Evolutionary conservation across 2,888 invertebrate species (phyloP).

Genomic region (Incurvaria masculella): DNA sequence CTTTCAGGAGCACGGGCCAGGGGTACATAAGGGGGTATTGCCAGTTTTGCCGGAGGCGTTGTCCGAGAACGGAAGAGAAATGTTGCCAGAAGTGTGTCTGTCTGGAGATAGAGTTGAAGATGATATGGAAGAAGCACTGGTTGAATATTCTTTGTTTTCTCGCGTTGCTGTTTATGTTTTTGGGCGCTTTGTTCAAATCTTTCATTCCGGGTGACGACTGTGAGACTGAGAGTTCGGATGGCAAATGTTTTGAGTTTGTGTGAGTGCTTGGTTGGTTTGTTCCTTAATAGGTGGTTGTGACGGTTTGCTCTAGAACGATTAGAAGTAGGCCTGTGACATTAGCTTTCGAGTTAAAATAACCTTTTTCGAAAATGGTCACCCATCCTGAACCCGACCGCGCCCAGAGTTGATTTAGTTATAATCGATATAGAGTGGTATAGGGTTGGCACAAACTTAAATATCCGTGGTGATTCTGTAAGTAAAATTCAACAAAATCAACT

Average conservation of each 20-base stretch:
- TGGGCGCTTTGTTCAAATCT: conserved; percentile 36
- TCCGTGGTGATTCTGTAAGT: no score
- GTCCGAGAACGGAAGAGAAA: conserved; percentile 35
- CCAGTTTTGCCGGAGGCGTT: conserved; percentile 32
- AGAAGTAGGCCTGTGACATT: no score
- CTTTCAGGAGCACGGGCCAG: conserved; percentile 31
- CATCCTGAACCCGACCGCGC: no score
- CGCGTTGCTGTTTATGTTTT: conserved; percentile 32
- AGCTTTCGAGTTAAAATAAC: no score
- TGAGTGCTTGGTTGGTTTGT: no score
- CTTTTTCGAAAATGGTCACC: no score
- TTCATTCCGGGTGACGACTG: conserved; percentile 29
- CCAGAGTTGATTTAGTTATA: no score
- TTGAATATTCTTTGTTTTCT: conserved; percentile 37
- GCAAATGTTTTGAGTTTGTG: conserved; percentile 30
- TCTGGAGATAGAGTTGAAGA: conserved; percentile 32
- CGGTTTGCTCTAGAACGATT: no score
- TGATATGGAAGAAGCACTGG: conserved; percentile 43
- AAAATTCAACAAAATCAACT: no score
- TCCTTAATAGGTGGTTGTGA: no score
- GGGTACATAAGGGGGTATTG: conserved; percentile 30
- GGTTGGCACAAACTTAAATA: no score
- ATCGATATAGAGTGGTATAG: no score
- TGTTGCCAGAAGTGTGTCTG: conserved; percentile 40
- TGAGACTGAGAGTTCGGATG: conserved; percentile 17